Evolutionary conservation across 2,113 vertebrate species (phyloP), one percentile per base, ranked within the genome.

Genomic region (Cyanoderma ruficeps): DNA sequence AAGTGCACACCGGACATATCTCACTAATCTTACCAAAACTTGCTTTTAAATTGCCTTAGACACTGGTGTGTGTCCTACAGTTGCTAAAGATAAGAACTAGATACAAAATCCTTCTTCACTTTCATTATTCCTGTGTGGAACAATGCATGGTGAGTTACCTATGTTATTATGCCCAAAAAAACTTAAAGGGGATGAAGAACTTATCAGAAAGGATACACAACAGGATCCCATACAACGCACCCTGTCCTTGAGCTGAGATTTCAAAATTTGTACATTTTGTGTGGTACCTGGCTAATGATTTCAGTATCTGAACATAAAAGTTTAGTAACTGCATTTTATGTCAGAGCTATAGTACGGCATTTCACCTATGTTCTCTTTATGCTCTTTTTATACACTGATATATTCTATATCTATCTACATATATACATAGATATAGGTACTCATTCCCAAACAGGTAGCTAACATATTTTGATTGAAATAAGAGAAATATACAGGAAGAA

Each of bases 401-500:
- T 18, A 17, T n/a, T 63, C 23, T 53, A 0, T 19, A 49, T 19
- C 16, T 39, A 31, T 10, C 5, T 56, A 33, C 22, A 22, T 20
- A 35, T 9, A 30, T 3, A 61, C 2, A 27, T 35, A 67, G 77
- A 30, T 30, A 16, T 30, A 72, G 10, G 17, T 10, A 60, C 2
- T 17, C 9, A 11, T 85, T 33, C 12, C 6, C 22, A 90, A 15
- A 52, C 11, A 83, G 0, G 7, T 23, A 67, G 25, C n/a, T 65
- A 81, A 75, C 2, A 1, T 22, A 59, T 61, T 84, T 49, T 69
- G 64, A 89, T 11, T 57, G 60, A 96, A 94, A 96, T 81, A 83
- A 94, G 86, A 78, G 28, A 90, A 30, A 70, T 21, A 33, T 9
- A 80, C 23, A 56, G 49, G 56, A 91, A 88, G 46, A 93, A 97